Conservation (phyloP, 2,888 invertebrate species). For the Cetonia aurata region DNA sequence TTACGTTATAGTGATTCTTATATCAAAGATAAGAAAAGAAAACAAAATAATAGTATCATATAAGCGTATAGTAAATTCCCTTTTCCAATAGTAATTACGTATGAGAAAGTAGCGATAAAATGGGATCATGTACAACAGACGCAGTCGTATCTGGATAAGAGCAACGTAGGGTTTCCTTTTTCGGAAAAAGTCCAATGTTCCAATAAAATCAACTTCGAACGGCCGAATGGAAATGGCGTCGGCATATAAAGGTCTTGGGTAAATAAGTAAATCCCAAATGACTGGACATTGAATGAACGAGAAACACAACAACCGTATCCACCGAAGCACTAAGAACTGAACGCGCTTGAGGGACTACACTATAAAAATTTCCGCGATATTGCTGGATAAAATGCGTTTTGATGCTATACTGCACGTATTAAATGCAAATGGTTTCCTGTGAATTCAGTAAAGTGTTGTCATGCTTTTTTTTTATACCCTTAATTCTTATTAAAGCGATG, state of each 20-base stretch:
- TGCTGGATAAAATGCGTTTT: constrained; percentile 27
- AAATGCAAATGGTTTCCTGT: not conserved
- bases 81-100: no score
- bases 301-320: constrained; percentile 42
- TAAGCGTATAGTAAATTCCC: no score
- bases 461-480: no score
- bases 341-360: constrained; percentile 40
- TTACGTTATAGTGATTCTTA: no score
- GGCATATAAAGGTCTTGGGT: constrained; percentile 47
- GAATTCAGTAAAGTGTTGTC: not conserved
- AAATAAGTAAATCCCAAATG: constrained; percentile 51
- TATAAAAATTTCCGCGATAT: constrained; percentile 38
- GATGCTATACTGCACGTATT: constrained; percentile 18
- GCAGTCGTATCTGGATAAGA: no score
- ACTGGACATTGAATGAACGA: constrained; percentile 45
- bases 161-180: no score
- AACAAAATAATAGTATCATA: no score
- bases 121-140: no score
- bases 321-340: constrained; percentile 33
- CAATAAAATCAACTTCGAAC: constrained; percentile 49
- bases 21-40: no score
- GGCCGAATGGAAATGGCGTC: constrained; percentile 45
- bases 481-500: no score
- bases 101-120: no score
- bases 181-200: constrained; percentile 44